phyloP scores from a whole-genome alignment of 2,113 vertebrate genomes.

The Aphyosemion australe region DNA sequence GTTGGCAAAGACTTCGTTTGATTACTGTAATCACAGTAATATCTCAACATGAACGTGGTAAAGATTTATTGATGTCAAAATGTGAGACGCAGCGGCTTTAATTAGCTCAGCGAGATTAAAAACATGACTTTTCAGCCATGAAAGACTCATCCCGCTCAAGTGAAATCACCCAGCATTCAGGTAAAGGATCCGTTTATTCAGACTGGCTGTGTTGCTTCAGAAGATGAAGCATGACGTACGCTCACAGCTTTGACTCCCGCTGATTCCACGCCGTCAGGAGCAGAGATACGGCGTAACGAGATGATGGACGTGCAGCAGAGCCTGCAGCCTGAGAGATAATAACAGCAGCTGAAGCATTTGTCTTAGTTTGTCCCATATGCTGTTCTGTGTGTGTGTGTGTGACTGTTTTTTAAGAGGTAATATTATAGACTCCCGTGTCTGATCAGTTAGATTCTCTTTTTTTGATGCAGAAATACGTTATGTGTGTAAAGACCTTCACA shows the following conservation, averaged over 20 bases:
- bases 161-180: slow-evolving; percentile 55
- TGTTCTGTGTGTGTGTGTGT: no score
- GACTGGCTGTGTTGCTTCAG: slow-evolving; percentile 26
- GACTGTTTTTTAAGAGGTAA: no score
- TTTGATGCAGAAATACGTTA: no score
- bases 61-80: slow-evolving; percentile 52
- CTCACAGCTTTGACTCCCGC: slow-evolving; percentile 44
- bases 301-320: slow-evolving; percentile 57
- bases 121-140: slow-evolving; percentile 48
- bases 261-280: slow-evolving; percentile 39
- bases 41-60: slow-evolving; percentile 41
- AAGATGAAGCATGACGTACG: slow-evolving; percentile 41
- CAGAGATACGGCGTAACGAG: slow-evolving; percentile 48
- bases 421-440: no score
- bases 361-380: slow-evolving; percentile 43
- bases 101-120: slow-evolving; percentile 54
- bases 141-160: slow-evolving; percentile 38
- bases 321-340: slow-evolving; percentile 59
- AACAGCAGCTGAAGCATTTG: slow-evolving; percentile 33
- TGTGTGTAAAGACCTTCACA: no score
- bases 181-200: slow-evolving; percentile 46
- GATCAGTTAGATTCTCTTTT: no score
- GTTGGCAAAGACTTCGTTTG: slow-evolving; percentile 43
- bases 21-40: slow-evolving; percentile 56
- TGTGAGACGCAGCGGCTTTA: slow-evolving; percentile 38